phyloP scores from a whole-genome alignment of 2,888 invertebrate genomes.

The Drosophila rubida region DNA sequence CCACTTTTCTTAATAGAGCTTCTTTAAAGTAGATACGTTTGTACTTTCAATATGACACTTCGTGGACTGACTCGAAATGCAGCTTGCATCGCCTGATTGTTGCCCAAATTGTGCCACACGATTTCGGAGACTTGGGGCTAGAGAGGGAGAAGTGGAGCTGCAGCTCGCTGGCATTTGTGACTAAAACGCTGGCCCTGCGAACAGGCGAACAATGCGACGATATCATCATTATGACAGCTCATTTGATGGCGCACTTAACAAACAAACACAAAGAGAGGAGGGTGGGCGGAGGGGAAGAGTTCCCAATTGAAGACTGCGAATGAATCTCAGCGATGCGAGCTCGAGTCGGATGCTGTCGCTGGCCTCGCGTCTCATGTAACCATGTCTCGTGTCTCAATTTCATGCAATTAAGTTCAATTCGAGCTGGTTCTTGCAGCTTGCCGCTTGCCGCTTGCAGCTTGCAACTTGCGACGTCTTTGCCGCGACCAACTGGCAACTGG shows the following conservation, averaged over 20 bases:
- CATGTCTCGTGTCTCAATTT: conserved; percentile 69
- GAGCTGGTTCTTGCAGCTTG: conserved; percentile 49
- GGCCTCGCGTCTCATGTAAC: conserved; percentile 23
- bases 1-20: no score
- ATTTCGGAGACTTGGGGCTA: no score
- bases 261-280: no score
- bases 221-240: conserved; percentile 66
- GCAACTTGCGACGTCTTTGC: conserved; percentile 14
- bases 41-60: no score
- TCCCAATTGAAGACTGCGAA: conserved; percentile 45
- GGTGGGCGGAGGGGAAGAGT: no score
- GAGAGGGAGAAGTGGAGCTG: no score
- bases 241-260: conserved; percentile 62
- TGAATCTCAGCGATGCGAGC: conserved; percentile 44
- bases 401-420: conserved; percentile 82
- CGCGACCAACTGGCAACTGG: no score
- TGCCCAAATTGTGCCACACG: no score
- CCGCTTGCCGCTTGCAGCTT: conserved; percentile 6
- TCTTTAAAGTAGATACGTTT: no score
- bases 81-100: no score
- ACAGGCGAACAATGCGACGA: conserved; percentile 17
- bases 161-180: conserved; percentile 19
- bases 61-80: no score
- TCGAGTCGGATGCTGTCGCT: conserved; percentile 5
- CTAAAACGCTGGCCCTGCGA: background rate